Percentiles rank a stretch among this genome's conserved stretches.
Conservation (phyloP, 2,888 invertebrate species). For the Oscheius sp. region DNA sequence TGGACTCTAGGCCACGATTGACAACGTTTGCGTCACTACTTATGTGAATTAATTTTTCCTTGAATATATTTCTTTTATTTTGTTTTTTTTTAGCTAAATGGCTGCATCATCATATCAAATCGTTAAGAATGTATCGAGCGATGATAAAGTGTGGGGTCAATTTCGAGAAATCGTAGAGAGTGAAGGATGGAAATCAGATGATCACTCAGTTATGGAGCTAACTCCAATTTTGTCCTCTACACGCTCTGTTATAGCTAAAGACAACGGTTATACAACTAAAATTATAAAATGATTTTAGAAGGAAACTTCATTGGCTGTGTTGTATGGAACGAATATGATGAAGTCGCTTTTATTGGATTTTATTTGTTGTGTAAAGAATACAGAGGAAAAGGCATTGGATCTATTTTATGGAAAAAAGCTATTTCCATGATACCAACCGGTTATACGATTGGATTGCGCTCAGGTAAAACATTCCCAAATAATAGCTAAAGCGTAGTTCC, state of each 20-base stretch:
- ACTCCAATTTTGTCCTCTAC: slow-evolving; percentile 40
- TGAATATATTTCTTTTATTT: background rate
- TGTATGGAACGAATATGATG: slow-evolving; percentile 51
- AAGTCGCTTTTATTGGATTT: slow-evolving; percentile 45
- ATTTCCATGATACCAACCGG: slow-evolving; percentile 38
- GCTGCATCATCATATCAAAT: no score
- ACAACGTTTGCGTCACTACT: background rate
- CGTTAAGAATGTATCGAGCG: background rate
- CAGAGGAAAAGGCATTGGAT: slow-evolving; percentile 49
- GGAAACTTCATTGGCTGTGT: slow-evolving; percentile 47
- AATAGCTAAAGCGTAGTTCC: slow-evolving; percentile 19
- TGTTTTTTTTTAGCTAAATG: no score
- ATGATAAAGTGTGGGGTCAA: slow-evolving; percentile 33
- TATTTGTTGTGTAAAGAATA: slow-evolving; percentile 38
- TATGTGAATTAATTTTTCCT: no score
- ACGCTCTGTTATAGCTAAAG: slow-evolving; percentile 39
- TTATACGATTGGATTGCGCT: slow-evolving; percentile 37
- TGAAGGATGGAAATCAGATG: slow-evolving; percentile 49
- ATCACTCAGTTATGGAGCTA: slow-evolving; percentile 44
- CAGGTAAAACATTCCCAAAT: slow-evolving; percentile 30
- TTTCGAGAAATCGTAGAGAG: slow-evolving; percentile 42
- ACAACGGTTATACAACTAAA: slow-evolving; percentile 29
- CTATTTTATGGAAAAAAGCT: slow-evolving; percentile 42
- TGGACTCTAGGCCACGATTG: background rate
- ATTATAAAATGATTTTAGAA: slow-evolving; percentile 24